Conservation (phyloP, 2,113 vertebrate species). For the Halichoeres trimaculatus region DNA sequence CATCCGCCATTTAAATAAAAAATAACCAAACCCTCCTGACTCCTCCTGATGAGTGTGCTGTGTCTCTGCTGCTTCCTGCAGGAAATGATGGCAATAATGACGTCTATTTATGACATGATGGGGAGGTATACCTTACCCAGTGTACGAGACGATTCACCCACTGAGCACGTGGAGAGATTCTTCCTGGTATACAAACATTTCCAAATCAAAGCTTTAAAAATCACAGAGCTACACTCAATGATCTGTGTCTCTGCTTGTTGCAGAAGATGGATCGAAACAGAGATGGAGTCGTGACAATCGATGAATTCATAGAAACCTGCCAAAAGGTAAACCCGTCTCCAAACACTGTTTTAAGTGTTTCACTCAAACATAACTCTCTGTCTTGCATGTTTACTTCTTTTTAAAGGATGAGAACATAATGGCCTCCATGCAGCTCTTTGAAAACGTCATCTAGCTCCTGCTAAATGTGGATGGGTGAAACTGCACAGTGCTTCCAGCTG, state of each 20-base stretch:
- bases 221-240: neutral
- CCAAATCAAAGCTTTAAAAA: no score
- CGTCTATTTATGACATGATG: slow-evolving; percentile 98
- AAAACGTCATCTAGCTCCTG: slow-evolving; percentile 89
- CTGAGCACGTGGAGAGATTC: slow-evolving; percentile 93
- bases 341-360: neutral
- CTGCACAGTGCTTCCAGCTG: slow-evolving; percentile 33
- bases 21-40: neutral
- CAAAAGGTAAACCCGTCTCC: slow-evolving; percentile 86
- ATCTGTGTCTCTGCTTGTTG: slow-evolving; percentile 37
- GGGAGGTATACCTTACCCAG: slow-evolving; percentile 90
- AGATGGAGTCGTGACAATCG: slow-evolving; percentile 94
- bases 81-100: slow-evolving; percentile 97
- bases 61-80: slow-evolving; percentile 56
- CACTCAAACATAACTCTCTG: neutral
- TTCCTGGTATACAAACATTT: slow-evolving; percentile 86
- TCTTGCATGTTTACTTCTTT: slow-evolving; percentile 35
- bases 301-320: slow-evolving; percentile 96
- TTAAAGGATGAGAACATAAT: slow-evolving; percentile 96
- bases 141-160: slow-evolving; percentile 83
- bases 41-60: neutral
- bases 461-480: neutral
- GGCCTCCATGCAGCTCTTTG: slow-evolving; percentile 97
- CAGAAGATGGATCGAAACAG: slow-evolving; percentile 89
- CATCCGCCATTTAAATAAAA: neutral